Evolutionary conservation across 2,888 invertebrate genomes (phyloP), one percentile per base, ranked within the genome.

Genomic region (Lasioglossum leucozonium): DNA sequence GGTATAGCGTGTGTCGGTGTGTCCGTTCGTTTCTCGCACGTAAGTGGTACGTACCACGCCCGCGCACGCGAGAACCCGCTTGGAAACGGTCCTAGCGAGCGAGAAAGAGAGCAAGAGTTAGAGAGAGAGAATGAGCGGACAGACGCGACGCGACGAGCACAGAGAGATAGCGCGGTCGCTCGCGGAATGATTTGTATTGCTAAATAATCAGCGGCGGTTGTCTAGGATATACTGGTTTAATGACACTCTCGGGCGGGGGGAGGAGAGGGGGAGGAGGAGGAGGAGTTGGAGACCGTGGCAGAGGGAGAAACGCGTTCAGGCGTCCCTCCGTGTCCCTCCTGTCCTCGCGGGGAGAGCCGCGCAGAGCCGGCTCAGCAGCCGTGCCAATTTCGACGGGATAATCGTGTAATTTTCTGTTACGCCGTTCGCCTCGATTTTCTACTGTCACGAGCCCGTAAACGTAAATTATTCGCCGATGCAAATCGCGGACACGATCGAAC

Each of bases 191-290:
- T 94, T 94, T 94, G 93, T 93, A 93, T 94, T 94, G 93, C 92
- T 93, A 94, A 94, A 94, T 94, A 94, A 94, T 93, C 93, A 93
- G 92, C 92, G 90, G 91, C 91, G 89, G 92, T 92, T 92, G 93
- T 92, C 92, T 90, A 91, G 92, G 89, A 92, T 92, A 92, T 92
- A 93, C 93, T 93, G 92, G 93, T 94, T 93, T 93, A 93, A 91
- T 92, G 93, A 93, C 92, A 91, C 91, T 87, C 92, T 55, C 55
- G 0, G 37, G 22, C 26, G 26, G n/a, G 62, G 55, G 37, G 62
- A n/a, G 79, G 74, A 77, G 84, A 89, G 89, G 6, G 8, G 30
- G 18, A 71, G 65, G 30, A n/a, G n/a, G 58, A 26, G 80, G 74
- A 79, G 84, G 82, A 88, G 86, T 87, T 13, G 13, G 34, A 34